These are phyloP conservation scores for Suricata suricatta DNA, from an alignment of 2,113 vertebrate species.

Conservation along the genomic window DNA sequence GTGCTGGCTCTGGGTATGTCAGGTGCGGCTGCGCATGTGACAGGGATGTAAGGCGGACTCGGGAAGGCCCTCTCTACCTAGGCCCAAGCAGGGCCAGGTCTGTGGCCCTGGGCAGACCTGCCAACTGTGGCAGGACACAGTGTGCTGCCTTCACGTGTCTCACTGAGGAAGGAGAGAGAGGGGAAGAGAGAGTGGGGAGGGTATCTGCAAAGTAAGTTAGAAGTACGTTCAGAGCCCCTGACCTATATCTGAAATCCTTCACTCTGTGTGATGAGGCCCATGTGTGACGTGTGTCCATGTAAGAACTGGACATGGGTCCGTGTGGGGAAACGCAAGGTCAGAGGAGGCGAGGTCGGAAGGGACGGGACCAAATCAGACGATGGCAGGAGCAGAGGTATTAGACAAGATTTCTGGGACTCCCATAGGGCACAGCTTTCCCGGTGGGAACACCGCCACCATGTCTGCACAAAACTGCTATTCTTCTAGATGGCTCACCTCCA, in stretches of 20 bases:
- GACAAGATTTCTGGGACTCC: neutral
- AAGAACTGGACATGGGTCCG: neutral
- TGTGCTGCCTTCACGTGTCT: neutral
- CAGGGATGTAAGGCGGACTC: neutral
- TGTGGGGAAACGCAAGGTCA: neutral
- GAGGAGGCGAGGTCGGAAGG: neutral
- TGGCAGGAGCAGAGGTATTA: neutral
- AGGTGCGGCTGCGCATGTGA: fast-evolving
- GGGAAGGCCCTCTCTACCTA: neutral
- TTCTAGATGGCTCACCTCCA: neutral
- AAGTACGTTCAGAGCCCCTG: neutral
- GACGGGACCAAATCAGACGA: neutral
- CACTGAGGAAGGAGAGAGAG: neutral
- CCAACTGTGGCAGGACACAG: neutral
- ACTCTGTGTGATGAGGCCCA: fast-evolving
- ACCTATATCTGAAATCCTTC: neutral
- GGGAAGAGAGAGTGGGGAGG: neutral
- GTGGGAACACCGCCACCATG: neutral
- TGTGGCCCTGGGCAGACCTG: neutral
- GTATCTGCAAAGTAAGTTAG: neutral
- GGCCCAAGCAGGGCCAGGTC: neutral
- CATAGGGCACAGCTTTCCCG: neutral
- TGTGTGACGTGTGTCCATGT: neutral
- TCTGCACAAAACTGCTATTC: neutral
- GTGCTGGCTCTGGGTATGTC: neutral